Evolutionary conservation across 2,888 invertebrate genomes (phyloP).

Genomic region (Torymus auratus): DNA sequence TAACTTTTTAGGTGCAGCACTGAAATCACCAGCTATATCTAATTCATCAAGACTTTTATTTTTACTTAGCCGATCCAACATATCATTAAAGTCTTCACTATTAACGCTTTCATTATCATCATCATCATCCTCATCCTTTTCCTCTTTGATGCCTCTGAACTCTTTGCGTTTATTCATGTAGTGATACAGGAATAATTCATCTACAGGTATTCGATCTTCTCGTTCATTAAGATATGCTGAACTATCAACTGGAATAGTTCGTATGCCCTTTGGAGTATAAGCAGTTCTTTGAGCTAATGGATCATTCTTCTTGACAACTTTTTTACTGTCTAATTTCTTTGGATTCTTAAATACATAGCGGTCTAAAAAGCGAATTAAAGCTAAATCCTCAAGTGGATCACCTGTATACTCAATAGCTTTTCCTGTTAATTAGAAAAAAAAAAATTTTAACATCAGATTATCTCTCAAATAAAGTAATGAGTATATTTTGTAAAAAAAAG

Average conservation of each 20-base stretch:
- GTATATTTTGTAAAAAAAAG: slow-evolving; percentile 44
- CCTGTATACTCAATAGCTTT: slow-evolving; percentile 90
- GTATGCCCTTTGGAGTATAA: slow-evolving; percentile 84
- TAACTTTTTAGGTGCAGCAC: slow-evolving; percentile 68
- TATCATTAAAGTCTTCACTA: slow-evolving; percentile 78
- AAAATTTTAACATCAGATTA: background rate
- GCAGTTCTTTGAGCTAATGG: slow-evolving; percentile 83
- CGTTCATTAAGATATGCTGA: slow-evolving; percentile 83
- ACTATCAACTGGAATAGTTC: slow-evolving; percentile 86
- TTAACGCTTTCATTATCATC: slow-evolving; percentile 77
- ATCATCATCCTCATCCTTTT: slow-evolving; percentile 73
- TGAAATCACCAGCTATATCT: slow-evolving; percentile 78
- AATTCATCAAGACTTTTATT: slow-evolving; percentile 78
- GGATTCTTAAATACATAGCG: slow-evolving; percentile 97
- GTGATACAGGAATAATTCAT: slow-evolving; percentile 91
- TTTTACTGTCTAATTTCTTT: slow-evolving; percentile 80
- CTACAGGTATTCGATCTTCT: slow-evolving; percentile 88
- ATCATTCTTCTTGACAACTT: slow-evolving; percentile 79
- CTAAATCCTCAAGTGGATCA: slow-evolving; percentile 95
- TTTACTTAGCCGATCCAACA: slow-evolving; percentile 76
- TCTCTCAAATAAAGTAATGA: background rate
- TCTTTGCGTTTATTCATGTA: slow-evolving; percentile 73
- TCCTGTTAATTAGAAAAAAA: slow-evolving; percentile 75
- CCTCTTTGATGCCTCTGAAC: slow-evolving; percentile 63
- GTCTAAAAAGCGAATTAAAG: slow-evolving; percentile 93